Base-by-base conservation (phyloP, 2,797 vertebrate genomes). In the Anolis apletophallus region DNA sequence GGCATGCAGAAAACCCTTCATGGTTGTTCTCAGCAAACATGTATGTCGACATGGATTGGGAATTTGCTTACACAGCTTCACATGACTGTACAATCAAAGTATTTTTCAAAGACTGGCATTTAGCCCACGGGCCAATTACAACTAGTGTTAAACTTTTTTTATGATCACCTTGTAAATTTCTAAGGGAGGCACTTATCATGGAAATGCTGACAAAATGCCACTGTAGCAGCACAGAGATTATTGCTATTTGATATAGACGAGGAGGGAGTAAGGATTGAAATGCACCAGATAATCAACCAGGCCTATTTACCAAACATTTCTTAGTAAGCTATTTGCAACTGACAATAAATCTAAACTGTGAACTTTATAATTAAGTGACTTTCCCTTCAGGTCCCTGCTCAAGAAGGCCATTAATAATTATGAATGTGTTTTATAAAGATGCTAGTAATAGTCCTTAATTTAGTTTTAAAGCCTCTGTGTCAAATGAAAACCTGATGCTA, bases 391-490 rank as follows among this genome's bases (percentile, higher is more conserved):
- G 64, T 46, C 4, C 59, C 54, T 34, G 75, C 72, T n/a, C 78
- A 71, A 80, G 68, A 80, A 85, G 67, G 32, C 84, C 67, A 69
- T 79, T 83, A 88, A 78, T 79, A 78, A 84, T 84, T 88, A 74
- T 85, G 54, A 40, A 82, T 73, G 75, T 88, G 40, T 85, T 88
- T 81, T 88, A 81, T 81, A 88, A 76, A 76, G 64, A 79, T 73
- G 80, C 68, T 78, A 73, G 73, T 88, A 82, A 88, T 78, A 83
- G 68, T 40, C 79, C 76, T 55, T 88, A 82, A 78, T 86, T 82
- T 82, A 83, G 59, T 86, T 88, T 88, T 83, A 83, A 72, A 83
- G 57, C 84, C 84, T 85, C 80, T 74, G 80, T 32, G 80, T 81
- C 79, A 78, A 57, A 81, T 69, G 19, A 77, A 83, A 61, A 79